Percentiles rank a stretch among this genome's conserved stretches.
Conservation (phyloP, 2,888 invertebrate species). For the Trachelus troglodyta region DNA sequence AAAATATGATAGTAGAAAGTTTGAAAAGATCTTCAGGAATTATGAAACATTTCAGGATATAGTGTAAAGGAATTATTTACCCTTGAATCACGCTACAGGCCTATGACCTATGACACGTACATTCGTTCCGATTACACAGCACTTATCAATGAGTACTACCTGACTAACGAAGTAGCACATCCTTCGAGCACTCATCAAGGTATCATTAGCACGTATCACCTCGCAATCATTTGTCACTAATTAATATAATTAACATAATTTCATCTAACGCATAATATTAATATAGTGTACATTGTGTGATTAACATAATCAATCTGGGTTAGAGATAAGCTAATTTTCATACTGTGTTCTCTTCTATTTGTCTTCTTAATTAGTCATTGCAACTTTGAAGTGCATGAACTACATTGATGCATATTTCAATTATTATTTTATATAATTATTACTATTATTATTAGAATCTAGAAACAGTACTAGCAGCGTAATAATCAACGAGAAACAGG, state of each 20-base stretch:
- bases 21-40: not conserved
- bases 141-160: conserved; percentile 62
- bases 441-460: not conserved
- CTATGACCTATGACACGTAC: not conserved
- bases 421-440: not conserved
- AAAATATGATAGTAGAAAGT: not conserved
- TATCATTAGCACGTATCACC: conserved; percentile 39
- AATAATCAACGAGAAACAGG: conserved; percentile 57
- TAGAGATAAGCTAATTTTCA: not conserved
- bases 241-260: not conserved
- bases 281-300: not conserved
- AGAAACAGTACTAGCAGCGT: conserved; percentile 33
- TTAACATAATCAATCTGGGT: not conserved
- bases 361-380: not conserved
- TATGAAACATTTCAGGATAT: not conserved
- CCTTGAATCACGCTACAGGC: not conserved
- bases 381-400: not conserved
- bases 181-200: conserved; percentile 57
- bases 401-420: not conserved
- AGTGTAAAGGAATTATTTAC: not conserved
- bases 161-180: conserved; percentile 60
- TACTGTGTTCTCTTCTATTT: not conserved
- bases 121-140: conserved; percentile 41
- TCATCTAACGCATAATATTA: not conserved
- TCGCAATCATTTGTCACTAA: not conserved